phyloP scores from a whole-genome alignment of 2,113 vertebrate species.

The Plecturocebus donacophilus region DNA sequence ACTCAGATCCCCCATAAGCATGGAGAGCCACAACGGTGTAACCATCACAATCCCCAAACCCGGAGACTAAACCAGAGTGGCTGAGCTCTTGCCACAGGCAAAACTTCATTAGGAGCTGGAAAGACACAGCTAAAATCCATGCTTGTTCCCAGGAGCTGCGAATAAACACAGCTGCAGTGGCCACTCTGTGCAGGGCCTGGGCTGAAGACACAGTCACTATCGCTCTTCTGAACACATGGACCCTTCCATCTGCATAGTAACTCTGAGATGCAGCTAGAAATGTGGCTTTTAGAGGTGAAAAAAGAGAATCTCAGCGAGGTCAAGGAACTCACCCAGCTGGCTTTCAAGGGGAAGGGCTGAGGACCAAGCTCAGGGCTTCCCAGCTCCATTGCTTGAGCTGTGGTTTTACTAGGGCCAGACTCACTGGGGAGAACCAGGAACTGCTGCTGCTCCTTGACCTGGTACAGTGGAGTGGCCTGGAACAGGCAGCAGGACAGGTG shows the following conservation, averaged over 20 bases:
- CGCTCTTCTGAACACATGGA: background rate
- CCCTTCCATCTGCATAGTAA: background rate
- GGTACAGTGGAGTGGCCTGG: background rate
- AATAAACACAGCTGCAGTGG: background rate
- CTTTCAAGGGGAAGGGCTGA: background rate
- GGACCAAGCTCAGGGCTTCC: background rate
- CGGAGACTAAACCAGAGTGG: too few species aligned
- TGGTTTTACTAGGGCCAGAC: background rate
- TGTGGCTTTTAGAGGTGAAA: background rate
- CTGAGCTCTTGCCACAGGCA: accelerated
- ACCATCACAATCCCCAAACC: background rate
- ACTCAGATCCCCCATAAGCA: background rate
- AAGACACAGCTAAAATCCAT: background rate
- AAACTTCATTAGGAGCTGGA: background rate
- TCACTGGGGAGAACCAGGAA: background rate
- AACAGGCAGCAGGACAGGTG: background rate
- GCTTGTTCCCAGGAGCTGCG: background rate
- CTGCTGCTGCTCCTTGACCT: background rate
- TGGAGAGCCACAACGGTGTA: accelerated
- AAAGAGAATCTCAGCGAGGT: background rate
- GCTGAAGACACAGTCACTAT: background rate
- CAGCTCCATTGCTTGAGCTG: background rate
- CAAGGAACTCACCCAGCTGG: background rate
- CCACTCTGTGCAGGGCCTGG: background rate
- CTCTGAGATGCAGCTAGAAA: background rate